Percentiles rank a stretch among this genome's conserved stretches.
Evolutionary conservation across 64 coral and sea anemone genomes (phyloP).

Genomic region (Platygyra sinensis): DNA sequence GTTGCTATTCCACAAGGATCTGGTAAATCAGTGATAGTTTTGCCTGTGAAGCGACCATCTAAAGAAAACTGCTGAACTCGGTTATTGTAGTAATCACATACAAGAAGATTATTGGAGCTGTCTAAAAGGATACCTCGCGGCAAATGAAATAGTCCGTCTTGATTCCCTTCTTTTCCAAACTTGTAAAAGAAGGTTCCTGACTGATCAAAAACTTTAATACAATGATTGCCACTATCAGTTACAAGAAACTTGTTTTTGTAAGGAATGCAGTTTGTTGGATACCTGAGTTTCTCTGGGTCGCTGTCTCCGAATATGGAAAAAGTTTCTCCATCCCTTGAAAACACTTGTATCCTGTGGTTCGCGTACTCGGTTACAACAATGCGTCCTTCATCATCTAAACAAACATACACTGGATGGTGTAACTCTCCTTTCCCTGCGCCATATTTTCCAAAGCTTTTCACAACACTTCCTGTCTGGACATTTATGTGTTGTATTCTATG

Average conservation of each 20-base stretch:
- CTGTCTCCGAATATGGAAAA: not conserved
- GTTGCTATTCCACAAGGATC: not conserved
- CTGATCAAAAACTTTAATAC: slow-evolving; percentile 38
- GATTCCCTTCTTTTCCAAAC: not conserved
- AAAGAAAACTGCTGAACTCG: slow-evolving; percentile 46
- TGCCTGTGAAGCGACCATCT: slow-evolving; percentile 48
- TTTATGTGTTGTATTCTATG: slow-evolving; percentile 45
- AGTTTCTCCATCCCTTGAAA: slow-evolving; percentile 23
- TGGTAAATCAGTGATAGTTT: not conserved
- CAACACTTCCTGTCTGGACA: slow-evolving; percentile 26
- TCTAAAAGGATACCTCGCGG: slow-evolving; percentile 41
- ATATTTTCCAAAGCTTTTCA: slow-evolving; percentile 4
- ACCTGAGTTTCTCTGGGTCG: not conserved
- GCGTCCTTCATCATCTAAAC: slow-evolving; percentile 31
- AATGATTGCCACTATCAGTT: slow-evolving; percentile 3
- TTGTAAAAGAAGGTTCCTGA: slow-evolving; percentile 1
- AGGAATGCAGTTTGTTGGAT: slow-evolving; percentile 1
- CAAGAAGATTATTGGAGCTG: slow-evolving; percentile 4
- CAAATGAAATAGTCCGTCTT: not conserved
- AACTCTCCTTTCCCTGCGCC: slow-evolving; percentile 44
- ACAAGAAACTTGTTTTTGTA: slow-evolving; percentile 15
- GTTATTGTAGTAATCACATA: slow-evolving; percentile 9
- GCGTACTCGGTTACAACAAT: slow-evolving; percentile 41
- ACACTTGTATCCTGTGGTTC: slow-evolving; percentile 32
- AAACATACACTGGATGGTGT: not conserved